A percentile compares a stretch with the other conserved stretches of the same genome.
Evolutionary conservation across 2,888 invertebrate genomes (phyloP).

Genomic region (Zygothrica quintamaculata): DNA sequence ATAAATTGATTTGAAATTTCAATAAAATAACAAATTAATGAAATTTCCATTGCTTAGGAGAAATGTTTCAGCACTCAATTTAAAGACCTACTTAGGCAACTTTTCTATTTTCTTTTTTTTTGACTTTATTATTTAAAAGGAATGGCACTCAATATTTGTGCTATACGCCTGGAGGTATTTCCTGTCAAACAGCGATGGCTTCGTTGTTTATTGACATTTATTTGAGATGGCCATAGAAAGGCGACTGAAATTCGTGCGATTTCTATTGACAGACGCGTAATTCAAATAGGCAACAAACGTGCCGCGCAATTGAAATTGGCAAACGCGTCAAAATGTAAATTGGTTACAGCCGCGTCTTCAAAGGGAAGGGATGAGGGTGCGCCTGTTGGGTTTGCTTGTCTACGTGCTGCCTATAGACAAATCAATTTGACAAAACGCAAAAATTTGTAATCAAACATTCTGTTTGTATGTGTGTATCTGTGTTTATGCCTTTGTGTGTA

Average conservation of each 20-base stretch:
- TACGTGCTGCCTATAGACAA: conserved; percentile 60
- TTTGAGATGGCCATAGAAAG: conserved; percentile 49
- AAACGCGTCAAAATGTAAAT: conserved; percentile 72
- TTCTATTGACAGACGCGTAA: conserved; percentile 71
- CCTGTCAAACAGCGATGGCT: conserved; percentile 35
- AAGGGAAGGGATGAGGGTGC: neutral
- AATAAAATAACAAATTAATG: too few relatives aligned
- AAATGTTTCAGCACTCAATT: conserved; percentile 7
- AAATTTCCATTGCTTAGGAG: too few relatives aligned
- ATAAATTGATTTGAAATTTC: too few relatives aligned
- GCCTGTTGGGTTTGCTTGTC: too few relatives aligned
- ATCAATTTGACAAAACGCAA: conserved; percentile 67
- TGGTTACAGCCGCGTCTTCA: conserved; percentile 32
- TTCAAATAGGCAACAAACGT: conserved; percentile 75
- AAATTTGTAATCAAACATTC: conserved; percentile 62
- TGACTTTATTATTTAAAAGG: too few relatives aligned
- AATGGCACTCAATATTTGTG: conserved; percentile 13
- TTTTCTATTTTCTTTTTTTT: neutral
- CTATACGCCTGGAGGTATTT: conserved; percentile 29
- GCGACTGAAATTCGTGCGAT: conserved; percentile 36
- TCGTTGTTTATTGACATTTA: conserved; percentile 70
- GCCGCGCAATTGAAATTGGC: conserved; percentile 64
- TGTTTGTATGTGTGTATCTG: neutral
- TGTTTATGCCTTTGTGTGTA: conserved; percentile 11
- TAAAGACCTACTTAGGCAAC: conserved; percentile 6